Percentiles rank a stretch among this genome's conserved stretches.
Conservation (phyloP, 2,888 invertebrate species). For the Cephus pulcher region DNA sequence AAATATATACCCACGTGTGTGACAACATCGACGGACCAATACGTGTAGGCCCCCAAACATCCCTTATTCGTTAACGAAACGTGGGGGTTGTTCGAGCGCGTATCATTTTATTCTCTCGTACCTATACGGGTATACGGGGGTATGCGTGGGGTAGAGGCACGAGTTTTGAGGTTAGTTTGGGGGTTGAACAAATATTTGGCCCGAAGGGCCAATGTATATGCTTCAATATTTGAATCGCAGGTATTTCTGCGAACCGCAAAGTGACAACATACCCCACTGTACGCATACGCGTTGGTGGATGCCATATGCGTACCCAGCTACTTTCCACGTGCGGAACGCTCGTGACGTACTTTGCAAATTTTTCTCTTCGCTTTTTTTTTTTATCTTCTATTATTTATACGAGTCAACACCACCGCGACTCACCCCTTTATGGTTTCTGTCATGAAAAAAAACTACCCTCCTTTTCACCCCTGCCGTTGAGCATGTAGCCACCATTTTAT, state of each 20-base stretch:
- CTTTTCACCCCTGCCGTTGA: too few relatives aligned
- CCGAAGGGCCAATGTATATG: conserved; percentile 19
- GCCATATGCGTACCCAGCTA: not conserved
- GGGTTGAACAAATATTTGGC: conserved; percentile 38
- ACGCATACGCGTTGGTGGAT: conserved; percentile 9
- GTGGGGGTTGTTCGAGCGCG: not conserved
- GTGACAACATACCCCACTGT: conserved; percentile 30
- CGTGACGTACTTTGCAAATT: not conserved
- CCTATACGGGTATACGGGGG: not conserved
- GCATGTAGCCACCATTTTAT: too few relatives aligned
- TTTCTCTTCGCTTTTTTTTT: not conserved
- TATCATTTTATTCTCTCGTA: not conserved
- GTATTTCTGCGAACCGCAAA: conserved; percentile 39
- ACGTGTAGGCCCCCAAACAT: not conserved
- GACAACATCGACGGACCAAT: not conserved
- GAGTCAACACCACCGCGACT: too few relatives aligned
- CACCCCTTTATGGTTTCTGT: too few relatives aligned
- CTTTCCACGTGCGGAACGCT: not conserved
- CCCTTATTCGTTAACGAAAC: not conserved
- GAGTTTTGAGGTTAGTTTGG: not conserved
- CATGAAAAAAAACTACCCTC: too few relatives aligned
- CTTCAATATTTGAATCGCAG: conserved; percentile 34
- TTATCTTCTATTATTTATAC: conserved; percentile 5
- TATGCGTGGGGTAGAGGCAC: not conserved
- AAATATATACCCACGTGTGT: not conserved